A percentile compares a stretch with the other conserved stretches of the same genome.
phyloP scores from a whole-genome alignment of 2,888 invertebrate species.

The Leptinotarsa tumamoca region DNA sequence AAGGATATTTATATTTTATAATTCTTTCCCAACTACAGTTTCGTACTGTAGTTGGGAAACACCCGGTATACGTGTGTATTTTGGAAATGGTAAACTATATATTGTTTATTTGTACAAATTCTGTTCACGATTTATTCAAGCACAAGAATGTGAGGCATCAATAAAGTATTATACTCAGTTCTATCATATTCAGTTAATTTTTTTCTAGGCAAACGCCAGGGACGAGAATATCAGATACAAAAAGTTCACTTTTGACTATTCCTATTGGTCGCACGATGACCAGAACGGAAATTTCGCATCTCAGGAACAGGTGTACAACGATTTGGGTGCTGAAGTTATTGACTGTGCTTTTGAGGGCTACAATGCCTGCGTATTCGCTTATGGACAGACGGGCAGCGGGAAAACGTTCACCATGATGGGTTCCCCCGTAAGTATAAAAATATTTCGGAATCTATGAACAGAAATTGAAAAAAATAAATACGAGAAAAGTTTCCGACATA shows the following conservation, averaged over 20 bases:
- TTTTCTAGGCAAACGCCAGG: constrained; percentile 60
- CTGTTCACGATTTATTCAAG: too few species aligned
- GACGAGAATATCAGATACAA: constrained; percentile 72
- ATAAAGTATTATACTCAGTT: too few species aligned
- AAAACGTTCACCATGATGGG: constrained; percentile 96
- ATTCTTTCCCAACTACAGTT: too few species aligned
- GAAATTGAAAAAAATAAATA: too few species aligned
- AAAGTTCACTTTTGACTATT: constrained; percentile 91
- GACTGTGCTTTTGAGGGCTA: constrained; percentile 87
- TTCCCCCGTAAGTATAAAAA: constrained; percentile 70
- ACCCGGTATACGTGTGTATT: too few species aligned
- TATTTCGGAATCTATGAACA: too few species aligned
- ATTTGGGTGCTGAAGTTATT: constrained; percentile 82
- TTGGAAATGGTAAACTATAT: too few species aligned
- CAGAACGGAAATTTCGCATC: constrained; percentile 79
- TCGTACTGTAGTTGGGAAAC: too few species aligned
- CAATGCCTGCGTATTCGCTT: constrained; percentile 92
- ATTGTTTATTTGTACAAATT: too few species aligned
- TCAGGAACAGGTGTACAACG: constrained; percentile 84
- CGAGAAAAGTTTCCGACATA: too few species aligned
- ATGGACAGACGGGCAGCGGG: constrained; percentile 92
- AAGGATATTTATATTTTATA: too few species aligned
- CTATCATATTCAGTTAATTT: neutral
- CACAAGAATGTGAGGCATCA: too few species aligned
- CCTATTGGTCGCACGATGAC: constrained; percentile 86